Base-by-base conservation (phyloP, 2,888 invertebrate species). In the Scelioninae gen. 1 region DNA sequence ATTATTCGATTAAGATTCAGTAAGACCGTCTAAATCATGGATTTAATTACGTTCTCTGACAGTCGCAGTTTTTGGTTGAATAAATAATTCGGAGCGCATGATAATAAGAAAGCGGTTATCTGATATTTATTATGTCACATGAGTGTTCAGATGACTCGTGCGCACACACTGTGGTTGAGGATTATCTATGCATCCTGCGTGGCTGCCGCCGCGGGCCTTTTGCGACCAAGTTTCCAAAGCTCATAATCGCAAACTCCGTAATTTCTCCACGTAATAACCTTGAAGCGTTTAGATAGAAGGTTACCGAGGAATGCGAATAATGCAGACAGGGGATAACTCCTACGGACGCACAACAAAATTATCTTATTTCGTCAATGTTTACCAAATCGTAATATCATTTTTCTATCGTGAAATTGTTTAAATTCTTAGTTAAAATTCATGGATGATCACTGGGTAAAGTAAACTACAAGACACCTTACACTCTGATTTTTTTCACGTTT, bases 231-330 rank as follows among this genome's bases (percentile, higher is more conserved):
- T 84, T 84, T 79, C 76, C 79, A 76, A 84, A 84, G 84, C 82
- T 84, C 78, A 78, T 84, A 84, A 84, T 82, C 84, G 69, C 84
- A 82, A 78, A 79, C 81, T 82, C 75, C 55, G 79, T 84, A 84
- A 84, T 84, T 84, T 82, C 84, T 82, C 79, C 79, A 79, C 82
- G 84, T 84, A 82, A 84, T 84, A 84, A 84, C 81, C 82, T 84
- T 76, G 79, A 76, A 84, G 79, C 79, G 79, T 82, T 84, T 79
- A 66, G 82, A 79, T 71, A 68, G 75, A 79, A 81, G 76, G 65
- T 72, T 75, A 77, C 66, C 78, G 69, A 75, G 84, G 82, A 84
- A 82, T 84, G 79, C 66, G 65, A 80, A 76, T 80, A 72, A 83
- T 68, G 66, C 62, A 83, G 83, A 77, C 80, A 49, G 45, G 56